phyloP scores from a whole-genome alignment of 2,888 invertebrate genomes.

The Acronicta alni region DNA sequence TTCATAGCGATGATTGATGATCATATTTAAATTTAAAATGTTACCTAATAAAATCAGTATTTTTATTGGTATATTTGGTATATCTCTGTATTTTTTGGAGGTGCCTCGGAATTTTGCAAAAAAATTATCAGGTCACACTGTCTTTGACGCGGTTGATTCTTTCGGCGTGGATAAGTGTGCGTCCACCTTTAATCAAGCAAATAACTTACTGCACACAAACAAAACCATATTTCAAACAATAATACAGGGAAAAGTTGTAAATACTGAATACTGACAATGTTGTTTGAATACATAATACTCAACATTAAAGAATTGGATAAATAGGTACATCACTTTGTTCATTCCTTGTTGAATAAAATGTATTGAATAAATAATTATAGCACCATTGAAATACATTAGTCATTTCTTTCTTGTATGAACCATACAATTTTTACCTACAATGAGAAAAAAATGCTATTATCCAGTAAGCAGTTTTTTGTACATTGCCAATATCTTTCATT shows the following conservation, averaged over 20 bases:
- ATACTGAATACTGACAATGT: conserved; percentile 6
- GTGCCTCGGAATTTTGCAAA: no score
- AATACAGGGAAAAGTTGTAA: conserved; percentile 1
- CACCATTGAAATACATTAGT: conserved; percentile 70
- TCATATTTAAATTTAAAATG: no score
- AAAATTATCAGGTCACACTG: no score
- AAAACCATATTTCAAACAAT: conserved; percentile 11
- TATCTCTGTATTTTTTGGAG: no score
- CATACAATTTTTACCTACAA: conserved; percentile 65
- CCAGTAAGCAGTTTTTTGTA: conserved; percentile 22
- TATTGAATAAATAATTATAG: conserved; percentile 67
- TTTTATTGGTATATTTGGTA: no score
- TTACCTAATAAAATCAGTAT: no score
- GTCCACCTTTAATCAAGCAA: neutral
- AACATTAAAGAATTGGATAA: conserved; percentile 46
- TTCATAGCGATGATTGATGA: no score
- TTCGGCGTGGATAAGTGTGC: no score
- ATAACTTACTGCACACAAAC: conserved; percentile 2
- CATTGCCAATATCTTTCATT: conserved; percentile 2
- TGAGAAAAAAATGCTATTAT: conserved; percentile 48
- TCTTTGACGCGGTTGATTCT: no score
- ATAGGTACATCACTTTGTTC: conserved; percentile 74
- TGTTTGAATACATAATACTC: conserved; percentile 15
- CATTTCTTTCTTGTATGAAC: conserved; percentile 69
- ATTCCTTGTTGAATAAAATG: conserved; percentile 58